Base-by-base conservation (phyloP, 2,113 vertebrate genomes). In the Amblyopsis rosae region DNA sequence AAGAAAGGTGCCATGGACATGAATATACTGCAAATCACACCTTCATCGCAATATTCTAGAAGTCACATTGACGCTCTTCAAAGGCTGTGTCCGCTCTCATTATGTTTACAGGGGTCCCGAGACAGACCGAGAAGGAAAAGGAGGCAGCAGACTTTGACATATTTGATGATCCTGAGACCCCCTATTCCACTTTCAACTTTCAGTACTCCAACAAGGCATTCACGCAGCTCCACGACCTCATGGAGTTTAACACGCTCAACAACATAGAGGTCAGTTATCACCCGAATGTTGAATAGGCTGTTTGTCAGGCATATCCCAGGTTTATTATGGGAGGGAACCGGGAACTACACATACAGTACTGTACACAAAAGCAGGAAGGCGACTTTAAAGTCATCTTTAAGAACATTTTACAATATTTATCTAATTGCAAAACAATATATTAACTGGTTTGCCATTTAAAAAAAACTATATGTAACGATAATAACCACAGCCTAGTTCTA, bases 211-310 rank as follows among this genome's bases (percentile, higher is more conserved):
- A 97, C 33, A 90, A 96, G 72, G 96, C 95, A 6, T 99, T 94
- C 82, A 95, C 88, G 65, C 94, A 94, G 68, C 92, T 99, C 3
- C 98, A 99, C 2, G 94, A 98, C 73, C 92, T 99, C 1, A 99
- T 99, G 98, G 93, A 99, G 73, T 99, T 99, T 91, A 99, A 99
- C 81, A 98, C 98, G 0, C 92, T 98, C 62, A 99, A 98, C 87
- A 99, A 98, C 85, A 93, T 98, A 12, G 93, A 98, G 47, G 98
- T 99, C 79, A 69, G 95, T 91, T 35, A 1, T 9, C 15, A 1
- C 1, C 3, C 26, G 0, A 0, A 32, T 11, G 3, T 48, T 62
- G 15, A 9, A 48, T 17, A 49, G 10, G 46, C 9, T 26, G 61
- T 26, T 6, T 63, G n/a, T 48, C 15, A 11, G 6, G 10, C 26